Evolutionary conservation across 92 coral and sea anemone genomes (phyloP).

Genomic region (Umimayanthus chanpuru): DNA sequence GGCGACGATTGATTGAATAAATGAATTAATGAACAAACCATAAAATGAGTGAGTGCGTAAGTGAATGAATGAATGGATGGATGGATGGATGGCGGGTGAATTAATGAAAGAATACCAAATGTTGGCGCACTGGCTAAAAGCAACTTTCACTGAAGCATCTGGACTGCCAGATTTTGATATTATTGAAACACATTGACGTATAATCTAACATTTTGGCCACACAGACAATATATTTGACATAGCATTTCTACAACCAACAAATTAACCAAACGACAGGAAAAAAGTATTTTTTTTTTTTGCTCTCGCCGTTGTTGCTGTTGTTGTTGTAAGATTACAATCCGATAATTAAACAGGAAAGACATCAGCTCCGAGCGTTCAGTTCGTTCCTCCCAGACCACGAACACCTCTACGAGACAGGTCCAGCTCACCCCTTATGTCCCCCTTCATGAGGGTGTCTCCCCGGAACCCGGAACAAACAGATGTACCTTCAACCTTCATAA

Average conservation of each 20-base stretch:
- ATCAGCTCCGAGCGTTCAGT: neutral
- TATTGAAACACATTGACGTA: too few species aligned
- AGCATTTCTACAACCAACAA: too few species aligned
- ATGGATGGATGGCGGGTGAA: neutral
- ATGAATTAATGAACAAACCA: neutral
- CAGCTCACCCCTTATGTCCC: conserved; percentile 10
- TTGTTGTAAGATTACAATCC: neutral
- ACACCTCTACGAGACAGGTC: neutral
- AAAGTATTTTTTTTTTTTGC: too few species aligned
- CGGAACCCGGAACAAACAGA: neutral
- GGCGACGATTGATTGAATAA: neutral
- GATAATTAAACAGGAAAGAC: neutral
- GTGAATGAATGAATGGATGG: too few species aligned
- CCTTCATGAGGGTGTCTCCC: conserved; percentile 34
- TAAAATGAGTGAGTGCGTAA: neutral
- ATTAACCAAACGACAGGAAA: too few species aligned
- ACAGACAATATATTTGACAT: neutral
- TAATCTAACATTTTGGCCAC: too few species aligned
- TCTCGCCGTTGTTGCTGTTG: too few species aligned
- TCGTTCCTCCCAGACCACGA: conserved; percentile 10
- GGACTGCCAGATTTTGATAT: too few species aligned
- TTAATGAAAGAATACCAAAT: neutral
- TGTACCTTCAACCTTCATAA: conserved; percentile 7
- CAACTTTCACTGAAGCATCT: too few species aligned
- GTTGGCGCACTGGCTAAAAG: too few species aligned